A percentile compares a stretch with the other conserved stretches of the same genome.
Conservation (phyloP, 2,113 vertebrate genomes). For the Zeus faber region DNA sequence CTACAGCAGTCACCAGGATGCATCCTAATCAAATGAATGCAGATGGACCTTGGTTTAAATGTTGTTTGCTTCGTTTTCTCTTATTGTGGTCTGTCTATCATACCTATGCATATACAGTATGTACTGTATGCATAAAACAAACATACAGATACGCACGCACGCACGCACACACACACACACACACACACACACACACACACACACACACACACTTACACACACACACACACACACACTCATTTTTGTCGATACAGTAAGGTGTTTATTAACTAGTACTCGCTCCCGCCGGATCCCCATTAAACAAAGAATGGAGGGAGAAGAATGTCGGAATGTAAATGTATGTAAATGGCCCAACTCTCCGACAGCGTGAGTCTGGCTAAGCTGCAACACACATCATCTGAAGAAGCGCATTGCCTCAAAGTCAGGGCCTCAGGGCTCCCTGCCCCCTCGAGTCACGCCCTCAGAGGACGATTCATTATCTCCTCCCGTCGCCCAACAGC, state of each 20-base stretch:
- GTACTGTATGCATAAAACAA: neutral
- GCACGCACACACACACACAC: neutral
- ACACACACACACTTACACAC: neutral
- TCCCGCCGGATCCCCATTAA: constrained; percentile 35
- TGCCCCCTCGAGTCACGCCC: constrained; percentile 26
- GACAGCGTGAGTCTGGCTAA: constrained; percentile 3
- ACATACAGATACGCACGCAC: neutral
- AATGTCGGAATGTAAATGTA: constrained; percentile 52
- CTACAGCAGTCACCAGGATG: too few relatives aligned
- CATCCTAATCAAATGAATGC: constrained; percentile 11
- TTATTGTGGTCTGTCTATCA: too few relatives aligned
- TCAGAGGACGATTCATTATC: constrained; percentile 33
- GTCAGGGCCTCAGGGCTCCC: constrained; percentile 12
- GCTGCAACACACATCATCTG: constrained; percentile 16
- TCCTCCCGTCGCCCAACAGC: constrained; percentile 4
- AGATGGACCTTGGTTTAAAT: neutral
- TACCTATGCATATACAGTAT: neutral
- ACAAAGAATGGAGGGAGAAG: constrained; percentile 23
- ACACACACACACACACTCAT: neutral
- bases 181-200: neutral
- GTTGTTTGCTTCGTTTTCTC: neutral
- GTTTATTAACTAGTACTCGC: constrained; percentile 26
- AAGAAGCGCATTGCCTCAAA: too few relatives aligned
- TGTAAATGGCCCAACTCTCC: constrained; percentile 40
- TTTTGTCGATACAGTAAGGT: neutral